A percentile compares a stretch with the other conserved stretches of the same genome.
phyloP scores from a whole-genome alignment of 2,797 vertebrate species.

The Bothrops alternatus region DNA sequence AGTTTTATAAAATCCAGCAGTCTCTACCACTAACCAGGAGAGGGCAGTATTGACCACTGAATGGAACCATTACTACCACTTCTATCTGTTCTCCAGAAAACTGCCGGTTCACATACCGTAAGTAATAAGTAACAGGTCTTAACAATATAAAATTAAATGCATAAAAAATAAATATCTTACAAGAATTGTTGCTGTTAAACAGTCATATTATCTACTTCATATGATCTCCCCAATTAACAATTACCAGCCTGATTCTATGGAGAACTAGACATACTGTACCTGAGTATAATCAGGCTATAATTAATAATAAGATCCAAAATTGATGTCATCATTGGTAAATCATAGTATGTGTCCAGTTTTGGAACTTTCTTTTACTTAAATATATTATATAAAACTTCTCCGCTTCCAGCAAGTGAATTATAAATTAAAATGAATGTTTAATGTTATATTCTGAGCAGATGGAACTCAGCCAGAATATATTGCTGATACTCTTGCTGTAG shows the following conservation, averaged over 20 bases:
- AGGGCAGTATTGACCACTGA: constrained; percentile 5
- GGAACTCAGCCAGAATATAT: background rate
- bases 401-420: background rate
- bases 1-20: background rate
- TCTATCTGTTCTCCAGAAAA: background rate
- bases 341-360: background rate
- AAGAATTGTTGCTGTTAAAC: background rate
- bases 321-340: background rate
- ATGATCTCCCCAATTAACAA: background rate
- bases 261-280: background rate
- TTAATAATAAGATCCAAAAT: background rate
- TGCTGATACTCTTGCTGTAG: background rate
- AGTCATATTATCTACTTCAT: background rate
- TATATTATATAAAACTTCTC: background rate
- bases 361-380: constrained; percentile 4
- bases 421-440: background rate
- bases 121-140: background rate
- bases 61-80: background rate
- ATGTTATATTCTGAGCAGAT: background rate
- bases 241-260: background rate
- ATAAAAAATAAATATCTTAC: background rate
- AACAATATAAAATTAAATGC: background rate
- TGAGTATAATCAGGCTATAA: background rate
- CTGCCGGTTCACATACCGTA: background rate
- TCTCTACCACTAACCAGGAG: background rate